These are phyloP conservation scores for Caenorhabditis plicata DNA, from an alignment of 2,888 invertebrate genomes.

Conservation along the genomic window DNA sequence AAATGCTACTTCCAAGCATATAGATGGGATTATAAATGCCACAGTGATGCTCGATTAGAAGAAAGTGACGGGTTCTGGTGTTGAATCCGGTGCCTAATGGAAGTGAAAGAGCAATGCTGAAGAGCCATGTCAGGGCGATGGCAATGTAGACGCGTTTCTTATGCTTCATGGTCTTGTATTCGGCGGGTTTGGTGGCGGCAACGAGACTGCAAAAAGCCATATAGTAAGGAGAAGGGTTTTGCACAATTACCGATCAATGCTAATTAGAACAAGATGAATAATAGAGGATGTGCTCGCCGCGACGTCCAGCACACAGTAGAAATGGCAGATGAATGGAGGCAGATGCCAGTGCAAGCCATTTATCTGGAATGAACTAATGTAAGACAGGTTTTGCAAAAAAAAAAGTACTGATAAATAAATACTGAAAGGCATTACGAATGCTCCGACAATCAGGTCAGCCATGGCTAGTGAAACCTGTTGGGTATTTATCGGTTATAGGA, in stretches of 20 bases:
- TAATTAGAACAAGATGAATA: conserved; percentile 64
- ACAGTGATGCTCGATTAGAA: conserved; percentile 60
- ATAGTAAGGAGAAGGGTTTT: neutral
- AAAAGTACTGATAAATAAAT: conserved; percentile 60
- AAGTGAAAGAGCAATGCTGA: conserved; percentile 59
- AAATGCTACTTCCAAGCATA: conserved; percentile 63
- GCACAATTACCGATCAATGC: conserved; percentile 60
- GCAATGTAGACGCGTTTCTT: conserved; percentile 60
- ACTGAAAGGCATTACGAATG: conserved; percentile 63
- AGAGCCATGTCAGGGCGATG: conserved; percentile 62
- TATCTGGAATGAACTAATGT: conserved; percentile 41
- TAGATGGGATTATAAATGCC: conserved; percentile 63
- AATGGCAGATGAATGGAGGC: conserved; percentile 57
- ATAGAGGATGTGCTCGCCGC: conserved; percentile 65
- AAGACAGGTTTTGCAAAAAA: neutral
- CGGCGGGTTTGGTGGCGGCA: conserved; percentile 64
- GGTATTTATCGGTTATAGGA: conserved; percentile 9
- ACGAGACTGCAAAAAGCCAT: conserved; percentile 49
- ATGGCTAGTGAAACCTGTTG: conserved; percentile 60
- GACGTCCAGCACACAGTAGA: conserved; percentile 64
- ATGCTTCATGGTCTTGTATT: conserved; percentile 65
- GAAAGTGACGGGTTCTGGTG: conserved; percentile 47
- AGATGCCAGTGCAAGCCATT: conserved; percentile 65
- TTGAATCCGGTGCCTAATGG: conserved; percentile 63
- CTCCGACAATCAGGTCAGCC: conserved; percentile 63